These are phyloP conservation scores for Odiellus spinosus DNA, from an alignment of 2,888 invertebrate genomes.

Conservation along the genomic window DNA sequence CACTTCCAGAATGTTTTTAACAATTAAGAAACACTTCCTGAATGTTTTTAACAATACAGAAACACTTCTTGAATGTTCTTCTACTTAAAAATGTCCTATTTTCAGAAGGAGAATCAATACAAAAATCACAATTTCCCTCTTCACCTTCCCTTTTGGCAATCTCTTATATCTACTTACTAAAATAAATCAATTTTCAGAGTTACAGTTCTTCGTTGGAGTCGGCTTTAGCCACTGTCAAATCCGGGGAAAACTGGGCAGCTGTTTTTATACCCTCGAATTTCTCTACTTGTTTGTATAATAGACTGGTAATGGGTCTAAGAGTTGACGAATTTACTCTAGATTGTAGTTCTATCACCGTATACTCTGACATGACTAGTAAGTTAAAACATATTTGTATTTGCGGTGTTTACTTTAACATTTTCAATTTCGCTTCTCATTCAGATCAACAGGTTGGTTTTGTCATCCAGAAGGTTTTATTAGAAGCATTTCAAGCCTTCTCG, in stretches of 20 bases:
- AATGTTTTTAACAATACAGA: no score
- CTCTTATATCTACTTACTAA: no score
- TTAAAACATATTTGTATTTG: not conserved
- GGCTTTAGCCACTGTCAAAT: slow-evolving; percentile 53
- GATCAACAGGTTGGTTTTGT: slow-evolving; percentile 88
- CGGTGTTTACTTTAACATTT: not conserved
- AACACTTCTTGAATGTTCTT: no score
- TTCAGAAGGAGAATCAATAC: no score
- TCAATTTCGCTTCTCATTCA: slow-evolving; percentile 30
- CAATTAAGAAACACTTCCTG: no score
- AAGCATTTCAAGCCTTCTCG: slow-evolving; percentile 72
- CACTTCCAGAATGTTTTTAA: no score
- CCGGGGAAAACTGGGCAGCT: slow-evolving; percentile 74
- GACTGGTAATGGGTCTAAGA: not conserved
- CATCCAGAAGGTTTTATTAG: slow-evolving; percentile 66
- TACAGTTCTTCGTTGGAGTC: slow-evolving; percentile 20
- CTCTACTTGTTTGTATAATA: slow-evolving; percentile 59
- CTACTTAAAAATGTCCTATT: no score
- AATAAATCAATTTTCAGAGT: no score
- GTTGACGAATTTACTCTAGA: slow-evolving; percentile 65
- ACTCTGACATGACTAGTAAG: slow-evolving; percentile 65
- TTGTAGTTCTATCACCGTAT: slow-evolving; percentile 70
- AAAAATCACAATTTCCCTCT: no score
- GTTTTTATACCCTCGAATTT: slow-evolving; percentile 78
- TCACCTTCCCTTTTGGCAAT: no score